These are phyloP conservation scores for Ormia ochracea DNA, from an alignment of 2,888 invertebrate genomes.

Conservation along the genomic window DNA sequence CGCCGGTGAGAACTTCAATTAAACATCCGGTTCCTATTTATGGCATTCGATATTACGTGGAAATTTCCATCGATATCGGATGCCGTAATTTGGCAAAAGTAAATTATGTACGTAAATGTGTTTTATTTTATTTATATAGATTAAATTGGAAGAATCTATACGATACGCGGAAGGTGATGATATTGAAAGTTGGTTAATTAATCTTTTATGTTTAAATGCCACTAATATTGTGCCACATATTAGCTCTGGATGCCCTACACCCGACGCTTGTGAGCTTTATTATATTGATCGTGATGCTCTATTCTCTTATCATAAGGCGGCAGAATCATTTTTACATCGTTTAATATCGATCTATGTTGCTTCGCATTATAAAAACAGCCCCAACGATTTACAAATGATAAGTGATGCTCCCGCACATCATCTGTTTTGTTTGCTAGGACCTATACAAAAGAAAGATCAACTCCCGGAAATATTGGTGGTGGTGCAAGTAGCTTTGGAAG, in stretches of 20 bases:
- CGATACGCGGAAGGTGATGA: conserved; percentile 91
- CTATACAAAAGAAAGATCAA: conserved; percentile 84
- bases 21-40: too few relatives aligned
- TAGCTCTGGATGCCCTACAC: conserved; percentile 89
- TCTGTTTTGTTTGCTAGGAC: conserved; percentile 94
- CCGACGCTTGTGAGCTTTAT: conserved; percentile 91
- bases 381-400: conserved; percentile 98
- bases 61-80: too few relatives aligned
- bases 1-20: conserved; percentile 78
- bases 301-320: conserved; percentile 97
- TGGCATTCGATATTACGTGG: too few relatives aligned
- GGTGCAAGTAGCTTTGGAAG: conserved; percentile 89
- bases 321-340: conserved; percentile 93
- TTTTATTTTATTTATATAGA: conserved; percentile 75
- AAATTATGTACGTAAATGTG: neutral
- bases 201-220: conserved; percentile 93
- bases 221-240: conserved; percentile 80
- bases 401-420: conserved; percentile 99
- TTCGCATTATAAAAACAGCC: conserved; percentile 99
- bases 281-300: conserved; percentile 93
- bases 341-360: conserved; percentile 96
- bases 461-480: conserved; percentile 97
- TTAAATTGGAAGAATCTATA: conserved; percentile 94
- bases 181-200: conserved; percentile 93
- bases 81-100: too few relatives aligned